Base-by-base conservation (phyloP, 1,140 invertebrate genomes). In the Geopemphigus sp. region DNA sequence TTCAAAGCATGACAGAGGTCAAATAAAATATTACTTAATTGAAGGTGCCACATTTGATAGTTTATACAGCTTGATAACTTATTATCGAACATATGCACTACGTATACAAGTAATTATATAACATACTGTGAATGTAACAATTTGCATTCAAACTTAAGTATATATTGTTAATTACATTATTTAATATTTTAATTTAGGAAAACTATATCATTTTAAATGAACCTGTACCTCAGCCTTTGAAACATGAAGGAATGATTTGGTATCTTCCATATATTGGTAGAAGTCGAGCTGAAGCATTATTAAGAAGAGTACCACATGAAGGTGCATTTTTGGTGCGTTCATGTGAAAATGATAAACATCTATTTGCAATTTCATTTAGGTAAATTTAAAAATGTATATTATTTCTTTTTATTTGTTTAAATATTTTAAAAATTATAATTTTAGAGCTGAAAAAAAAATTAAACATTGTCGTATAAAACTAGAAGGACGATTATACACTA, bases 331-430 rank as follows among this genome's bases (percentile, higher is more conserved):
- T 99, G 50, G 94, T 99, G 0, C 86, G 97, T 80, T 91, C 93
- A 8, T 94, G 92, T 84, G 93, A 95, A 83, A 94, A 93, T 83
- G 95, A 95, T 82, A 88, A 88, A 5, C 91, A 92, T 83, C 91
- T 91, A 17, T 98, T 94, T 87, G 94, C 95, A n/a, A 96, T 99
- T 83, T 97, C 95, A 80, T 98, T 98, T 86, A 92, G 94, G 91
- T 95, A 87, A 84, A 47, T 24, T n/a, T 54, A 66, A 8, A 17
- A 59, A 57, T 50, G 64, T 50, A 53, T 78, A 19, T 17, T 72
- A 12, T 50, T 50, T 26, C 17, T 50, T 24, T 10, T 0, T 47
- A 53, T 8, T 61, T 5, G 22, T 81, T n/a, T 81, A 70, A 24
- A 64, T 74, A 80, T 82, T 83, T 83, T 82, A 68, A 26, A 68